Percentiles rank a stretch among this genome's conserved stretches.
These are phyloP conservation scores for Enoplosus armatus DNA, from an alignment of 2,797 vertebrate species.

Conservation along the genomic window DNA sequence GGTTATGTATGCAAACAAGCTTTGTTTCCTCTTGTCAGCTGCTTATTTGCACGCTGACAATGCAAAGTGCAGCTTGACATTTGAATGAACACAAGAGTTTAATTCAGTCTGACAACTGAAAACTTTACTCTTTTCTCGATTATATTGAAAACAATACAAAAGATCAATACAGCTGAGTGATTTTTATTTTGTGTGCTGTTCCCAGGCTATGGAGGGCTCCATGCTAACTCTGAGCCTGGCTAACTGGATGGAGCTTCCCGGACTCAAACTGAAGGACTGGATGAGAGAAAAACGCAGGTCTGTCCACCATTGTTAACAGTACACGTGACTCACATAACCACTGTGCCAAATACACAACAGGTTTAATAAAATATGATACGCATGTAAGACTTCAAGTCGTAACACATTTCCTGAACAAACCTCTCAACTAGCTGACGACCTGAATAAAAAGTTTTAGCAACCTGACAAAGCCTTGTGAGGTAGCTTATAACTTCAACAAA, in stretches of 20 bases:
- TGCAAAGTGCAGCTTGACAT: not conserved
- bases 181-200: not conserved
- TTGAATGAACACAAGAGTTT: not conserved
- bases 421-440: too few relatives aligned
- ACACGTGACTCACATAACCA: not conserved
- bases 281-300: constrained; percentile 89
- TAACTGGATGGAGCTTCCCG: constrained; percentile 90
- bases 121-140: not conserved
- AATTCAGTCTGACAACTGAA: not conserved
- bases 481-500: too few relatives aligned
- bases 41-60: constrained; percentile 6
- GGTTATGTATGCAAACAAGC: not conserved
- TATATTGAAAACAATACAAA: not conserved
- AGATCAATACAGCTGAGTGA: not conserved
- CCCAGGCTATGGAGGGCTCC: constrained; percentile 88
- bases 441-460: too few relatives aligned
- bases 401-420: too few relatives aligned
- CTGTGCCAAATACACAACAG: not conserved
- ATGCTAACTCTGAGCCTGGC: constrained; percentile 88
- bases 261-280: constrained; percentile 89
- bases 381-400: too few relatives aligned
- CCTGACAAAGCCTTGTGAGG: too few relatives aligned
- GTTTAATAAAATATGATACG: too few relatives aligned
- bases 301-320: not conserved
- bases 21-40: constrained; percentile 6